Conservation (phyloP, 2,888 invertebrate species). For the Nasonovia ribisnigri region DNA sequence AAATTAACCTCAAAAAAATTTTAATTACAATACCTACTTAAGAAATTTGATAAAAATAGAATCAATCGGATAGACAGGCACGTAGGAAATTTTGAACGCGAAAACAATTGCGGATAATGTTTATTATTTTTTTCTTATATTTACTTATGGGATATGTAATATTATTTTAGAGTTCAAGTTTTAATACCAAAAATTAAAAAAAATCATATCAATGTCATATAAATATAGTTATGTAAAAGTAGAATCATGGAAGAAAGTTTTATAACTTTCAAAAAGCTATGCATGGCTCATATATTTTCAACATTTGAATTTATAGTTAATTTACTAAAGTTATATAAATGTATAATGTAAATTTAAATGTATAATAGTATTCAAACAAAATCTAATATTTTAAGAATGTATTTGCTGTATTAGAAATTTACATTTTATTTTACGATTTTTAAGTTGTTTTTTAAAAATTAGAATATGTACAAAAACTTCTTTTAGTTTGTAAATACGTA, state of each 20-base stretch:
- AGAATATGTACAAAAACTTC: neutral
- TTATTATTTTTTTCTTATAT: neutral
- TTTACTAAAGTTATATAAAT: too few relatives aligned
- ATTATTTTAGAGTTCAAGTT: neutral
- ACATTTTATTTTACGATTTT: neutral
- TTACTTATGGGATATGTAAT: neutral
- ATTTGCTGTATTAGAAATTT: neutral
- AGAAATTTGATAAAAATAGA: neutral
- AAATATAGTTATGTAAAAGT: too few relatives aligned
- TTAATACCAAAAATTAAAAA: neutral
- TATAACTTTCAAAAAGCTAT: neutral
- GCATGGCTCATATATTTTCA: neutral
- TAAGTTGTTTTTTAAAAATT: neutral
- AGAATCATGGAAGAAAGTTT: neutral
- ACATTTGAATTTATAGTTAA: too few relatives aligned
- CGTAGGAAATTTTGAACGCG: too few relatives aligned
- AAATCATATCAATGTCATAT: too few relatives aligned
- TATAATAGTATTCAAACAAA: neutral
- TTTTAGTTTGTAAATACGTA: neutral
- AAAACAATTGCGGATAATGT: too few relatives aligned
- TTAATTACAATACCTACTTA: neutral
- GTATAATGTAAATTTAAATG: too few relatives aligned
- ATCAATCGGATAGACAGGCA: neutral
- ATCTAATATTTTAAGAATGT: neutral
- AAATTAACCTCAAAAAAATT: neutral